phyloP scores from a whole-genome alignment of 1,140 invertebrate species.

The Camponotus vicinus region DNA sequence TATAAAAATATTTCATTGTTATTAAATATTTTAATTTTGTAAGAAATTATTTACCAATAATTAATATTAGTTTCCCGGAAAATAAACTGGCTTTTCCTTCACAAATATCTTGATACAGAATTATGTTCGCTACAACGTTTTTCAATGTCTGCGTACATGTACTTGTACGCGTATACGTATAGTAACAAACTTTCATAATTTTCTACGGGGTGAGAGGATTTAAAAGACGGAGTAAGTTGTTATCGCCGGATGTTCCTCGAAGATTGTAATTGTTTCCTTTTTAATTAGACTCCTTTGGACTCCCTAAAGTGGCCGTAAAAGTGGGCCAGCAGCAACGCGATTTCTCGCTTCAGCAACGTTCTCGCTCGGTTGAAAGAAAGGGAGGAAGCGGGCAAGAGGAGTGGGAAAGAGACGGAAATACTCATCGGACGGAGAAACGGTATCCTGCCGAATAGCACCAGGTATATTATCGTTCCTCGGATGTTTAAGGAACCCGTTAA shows the following conservation, averaged over 20 bases:
- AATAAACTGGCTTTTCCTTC: too few relatives aligned
- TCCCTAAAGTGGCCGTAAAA: conserved; percentile 40
- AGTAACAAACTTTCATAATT: neutral
- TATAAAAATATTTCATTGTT: too few relatives aligned
- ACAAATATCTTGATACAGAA: neutral
- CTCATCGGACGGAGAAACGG: conserved; percentile 35
- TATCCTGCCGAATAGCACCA: conserved; percentile 22
- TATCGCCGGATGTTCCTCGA: conserved; percentile 29
- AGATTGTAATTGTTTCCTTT: conserved; percentile 49
- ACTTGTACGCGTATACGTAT: too few relatives aligned
- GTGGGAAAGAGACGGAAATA: conserved; percentile 10
- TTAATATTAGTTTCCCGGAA: too few relatives aligned
- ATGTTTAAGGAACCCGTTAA: conserved; percentile 58
- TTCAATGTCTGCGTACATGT: neutral
- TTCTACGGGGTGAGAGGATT: too few relatives aligned
- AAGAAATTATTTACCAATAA: too few relatives aligned
- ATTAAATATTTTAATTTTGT: too few relatives aligned
- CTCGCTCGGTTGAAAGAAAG: conserved; percentile 19
- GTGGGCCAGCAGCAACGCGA: conserved; percentile 42
- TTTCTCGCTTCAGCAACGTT: conserved; percentile 54
- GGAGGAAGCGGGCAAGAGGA: neutral
- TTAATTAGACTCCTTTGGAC: conserved; percentile 34
- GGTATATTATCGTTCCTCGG: conserved; percentile 33
- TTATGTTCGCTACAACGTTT: neutral
- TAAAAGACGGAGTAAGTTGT: neutral